Conservation (phyloP, 2,113 vertebrate genomes). For the Aptenodytes forsteri region DNA sequence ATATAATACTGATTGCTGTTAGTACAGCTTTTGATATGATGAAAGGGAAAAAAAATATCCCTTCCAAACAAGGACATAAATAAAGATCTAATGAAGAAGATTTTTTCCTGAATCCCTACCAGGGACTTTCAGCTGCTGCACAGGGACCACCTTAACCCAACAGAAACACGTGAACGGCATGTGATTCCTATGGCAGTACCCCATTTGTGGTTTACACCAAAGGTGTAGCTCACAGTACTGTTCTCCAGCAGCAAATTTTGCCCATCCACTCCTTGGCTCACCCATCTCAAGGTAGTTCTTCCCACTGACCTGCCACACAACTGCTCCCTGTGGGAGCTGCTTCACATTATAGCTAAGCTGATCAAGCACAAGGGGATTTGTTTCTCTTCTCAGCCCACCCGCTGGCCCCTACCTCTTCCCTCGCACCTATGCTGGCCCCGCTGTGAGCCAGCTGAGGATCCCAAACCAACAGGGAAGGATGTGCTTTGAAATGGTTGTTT, state of each 20-base stretch:
- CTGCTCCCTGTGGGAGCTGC: not conserved
- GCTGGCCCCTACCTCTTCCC: not conserved
- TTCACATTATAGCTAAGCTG: not conserved
- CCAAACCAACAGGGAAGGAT: not conserved
- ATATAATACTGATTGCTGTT: not conserved
- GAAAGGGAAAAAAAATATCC: not conserved
- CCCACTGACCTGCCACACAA: not conserved
- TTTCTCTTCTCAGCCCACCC: not conserved
- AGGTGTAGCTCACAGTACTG: not conserved
- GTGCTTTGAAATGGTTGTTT: not conserved
- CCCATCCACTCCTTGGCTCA: not conserved
- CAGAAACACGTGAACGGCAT: rapidly evolving
- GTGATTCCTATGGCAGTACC: rapidly evolving
- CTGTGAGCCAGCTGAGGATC: rapidly evolving
- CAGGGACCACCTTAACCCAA: not conserved
- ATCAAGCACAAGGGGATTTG: too few relatives aligned
- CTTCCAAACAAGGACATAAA: not conserved
- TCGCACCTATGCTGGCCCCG: rapidly evolving
- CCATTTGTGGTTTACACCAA: not conserved
- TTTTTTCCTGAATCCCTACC: not conserved
- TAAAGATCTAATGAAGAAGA: not conserved
- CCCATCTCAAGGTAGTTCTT: not conserved
- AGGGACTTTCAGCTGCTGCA: not conserved
- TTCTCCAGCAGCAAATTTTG: not conserved
- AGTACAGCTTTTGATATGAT: not conserved